Base-by-base conservation (phyloP, 1,140 invertebrate genomes). In the Asobara japonica region DNA sequence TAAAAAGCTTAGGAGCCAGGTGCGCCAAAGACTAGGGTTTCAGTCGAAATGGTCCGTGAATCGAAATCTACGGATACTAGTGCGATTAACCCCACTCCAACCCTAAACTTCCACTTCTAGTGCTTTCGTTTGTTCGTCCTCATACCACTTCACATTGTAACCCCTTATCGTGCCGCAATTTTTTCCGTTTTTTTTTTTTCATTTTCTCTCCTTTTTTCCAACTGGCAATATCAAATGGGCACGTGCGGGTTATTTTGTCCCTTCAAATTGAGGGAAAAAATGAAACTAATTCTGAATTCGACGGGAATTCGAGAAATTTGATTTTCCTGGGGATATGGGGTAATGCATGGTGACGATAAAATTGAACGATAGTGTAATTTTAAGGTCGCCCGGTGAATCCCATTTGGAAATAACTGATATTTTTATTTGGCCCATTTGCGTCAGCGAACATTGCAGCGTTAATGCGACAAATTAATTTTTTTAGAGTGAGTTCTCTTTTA, bases 61-160 rank as follows among this genome's bases (percentile, higher is more conserved):
- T 38, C 62, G 41, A 72, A 45, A 48, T 33, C 73, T 45, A 45
- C 65, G 29, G 62, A 77, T 71, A 65, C 78, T 45, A 48, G 25
- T 71, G 22, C 72, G 62, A 65, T 65, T 48, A 62, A 33, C 61
- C 48, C 56, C 18, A 22, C 67, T 65, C 7, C 16, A 29, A 51
- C 38, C 20, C n/a, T 30, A 41, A 45, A 45, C 41, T 45, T 45
- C 25, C 73, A 33, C 69, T 68, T 73, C 62, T 31, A 56, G 51
- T 74, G 71, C 70, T 67, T 65, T 65, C 41, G 62, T 38, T 61
- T 51, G 18, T 33, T 61, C 51, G 29, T 41, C 13, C 67, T 69
- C 25, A 31, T 30, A 25, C 56, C 45, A 29, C 33, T 70, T n/a
- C 22, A 18, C 29, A 7, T 22, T 51, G 27, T 30, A 20, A 25